Base-by-base conservation (phyloP, 2,888 invertebrate species). In the Athripsodes cinereus region DNA sequence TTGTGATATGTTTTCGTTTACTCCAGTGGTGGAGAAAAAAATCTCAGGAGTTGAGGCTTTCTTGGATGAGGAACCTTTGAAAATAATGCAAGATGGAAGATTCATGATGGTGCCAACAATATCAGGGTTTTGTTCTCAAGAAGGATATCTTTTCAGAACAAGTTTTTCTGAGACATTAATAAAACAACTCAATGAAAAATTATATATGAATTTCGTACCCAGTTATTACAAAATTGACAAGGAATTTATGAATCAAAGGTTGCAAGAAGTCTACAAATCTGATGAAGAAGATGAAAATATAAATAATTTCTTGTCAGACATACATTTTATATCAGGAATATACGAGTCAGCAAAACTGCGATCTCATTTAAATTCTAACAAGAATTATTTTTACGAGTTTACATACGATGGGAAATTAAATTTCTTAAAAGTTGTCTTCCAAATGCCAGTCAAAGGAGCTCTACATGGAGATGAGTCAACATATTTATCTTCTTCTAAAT, bases 81-180 rank as follows among this genome's bases (percentile, higher is more conserved):
- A 79, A 48, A 70, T 79, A 6, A 55, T 81, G 11, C 70, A 71
- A 58, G 66, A 66, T 54, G 72, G 72, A 11, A 68, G 69, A 35
- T 72, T 74, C 35, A 68, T 76, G 19, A 70, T 74, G 0, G 76
- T 80, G 5, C 81, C 83, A 1, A 67, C 75, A 0, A 73, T 83
- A 2, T 71, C 80, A 63, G 83, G 83, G 0, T 68, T 81, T 0
- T 81, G 78, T 54, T 79, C 81, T 0, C 78, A 76, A 0, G 83
- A 83, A 69, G 83, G 81, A 0, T 62, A 81, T 1, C 71, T 77
- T 0, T 54, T 58, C 22, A 60, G 55, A 48, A n/a, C n/a, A 2
- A 21, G 35, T 2, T 52, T 52, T n/a, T 54, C 20, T 10, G 20
- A 26, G 2, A 19, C n/a, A 2, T n/a, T 55, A 11, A 31, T 47